These are phyloP conservation scores for Pachyrhynchus sulphureomaculatus DNA, from an alignment of 1,140 invertebrate genomes.

Conservation along the genomic window DNA sequence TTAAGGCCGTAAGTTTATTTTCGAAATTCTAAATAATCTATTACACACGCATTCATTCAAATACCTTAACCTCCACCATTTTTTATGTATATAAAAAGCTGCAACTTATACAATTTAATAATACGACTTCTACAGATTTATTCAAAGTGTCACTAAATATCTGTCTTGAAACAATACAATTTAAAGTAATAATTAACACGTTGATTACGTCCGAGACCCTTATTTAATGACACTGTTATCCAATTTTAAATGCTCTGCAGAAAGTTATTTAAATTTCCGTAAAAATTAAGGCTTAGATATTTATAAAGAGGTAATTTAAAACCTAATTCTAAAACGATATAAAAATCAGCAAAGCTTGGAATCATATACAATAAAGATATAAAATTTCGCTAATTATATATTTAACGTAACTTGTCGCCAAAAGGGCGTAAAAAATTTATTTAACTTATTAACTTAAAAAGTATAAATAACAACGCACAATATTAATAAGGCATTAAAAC, in stretches of 20 bases:
- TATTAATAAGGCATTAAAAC: too few relatives aligned
- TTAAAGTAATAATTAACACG: too few relatives aligned
- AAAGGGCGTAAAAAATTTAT: too few relatives aligned
- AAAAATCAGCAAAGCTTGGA: constrained; percentile 9
- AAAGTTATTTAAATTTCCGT: constrained; percentile 9
- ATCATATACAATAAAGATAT: constrained; percentile 14
- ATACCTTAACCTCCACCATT: constrained; percentile 39
- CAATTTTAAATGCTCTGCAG: constrained; percentile 17
- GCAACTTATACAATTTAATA: constrained; percentile 23
- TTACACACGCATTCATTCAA: constrained; percentile 3
- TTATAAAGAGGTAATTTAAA: constrained; percentile 28
- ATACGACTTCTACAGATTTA: neutral
- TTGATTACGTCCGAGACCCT: too few relatives aligned
- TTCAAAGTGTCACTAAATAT: too few relatives aligned
- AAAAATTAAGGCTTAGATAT: constrained; percentile 18
- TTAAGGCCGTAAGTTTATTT: constrained; percentile 36
- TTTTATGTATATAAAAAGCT: constrained; percentile 41
- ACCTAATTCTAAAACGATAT: constrained; percentile 11
- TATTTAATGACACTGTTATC: neutral
- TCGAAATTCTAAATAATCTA: constrained; percentile 7
- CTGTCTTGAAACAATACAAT: constrained; percentile 1
- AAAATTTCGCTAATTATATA: neutral
- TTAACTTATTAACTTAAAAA: too few relatives aligned
- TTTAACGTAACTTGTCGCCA: too few relatives aligned
- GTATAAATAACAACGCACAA: too few relatives aligned